A percentile compares a stretch with the other conserved stretches of the same genome.
These are phyloP conservation scores for Manis pentadactyla DNA, from an alignment of 2,797 vertebrate species.

Conservation along the genomic window DNA sequence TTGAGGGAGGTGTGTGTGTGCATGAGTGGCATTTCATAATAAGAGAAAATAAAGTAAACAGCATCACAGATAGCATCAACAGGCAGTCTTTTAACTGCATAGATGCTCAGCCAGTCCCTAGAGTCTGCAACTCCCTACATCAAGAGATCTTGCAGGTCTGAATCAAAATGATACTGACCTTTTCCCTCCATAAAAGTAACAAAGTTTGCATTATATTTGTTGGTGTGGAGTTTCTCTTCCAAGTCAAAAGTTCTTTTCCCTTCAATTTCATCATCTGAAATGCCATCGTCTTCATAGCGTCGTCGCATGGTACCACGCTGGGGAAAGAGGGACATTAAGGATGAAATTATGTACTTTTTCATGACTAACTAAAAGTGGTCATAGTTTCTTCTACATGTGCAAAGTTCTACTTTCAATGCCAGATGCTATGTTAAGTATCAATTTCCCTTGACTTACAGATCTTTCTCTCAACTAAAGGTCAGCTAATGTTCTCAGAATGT, in stretches of 20 bases:
- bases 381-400: not conserved
- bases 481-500: not conserved
- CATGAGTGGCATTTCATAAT: not conserved
- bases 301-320: slow-evolving; percentile 95
- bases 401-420: not conserved
- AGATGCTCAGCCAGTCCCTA: not conserved
- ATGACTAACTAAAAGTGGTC: not conserved
- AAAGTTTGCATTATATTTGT: slow-evolving; percentile 93
- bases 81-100: not conserved
- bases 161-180: slow-evolving; percentile 88
- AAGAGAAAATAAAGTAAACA: slow-evolving; percentile 36
- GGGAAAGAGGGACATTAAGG: not conserved
- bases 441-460: not conserved
- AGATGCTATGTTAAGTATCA: not conserved
- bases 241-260: slow-evolving; percentile 97
- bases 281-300: slow-evolving; percentile 97
- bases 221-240: slow-evolving; percentile 94
- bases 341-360: not conserved
- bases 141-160: not conserved
- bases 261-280: slow-evolving; percentile 99
- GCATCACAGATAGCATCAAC: not conserved
- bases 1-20: accelerated
- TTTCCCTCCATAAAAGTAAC: slow-evolving; percentile 97
- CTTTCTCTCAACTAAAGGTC: slow-evolving; percentile 17
- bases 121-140: not conserved